Conservation (phyloP, 2,797 vertebrate species). For the Eulemur mongoz region DNA sequence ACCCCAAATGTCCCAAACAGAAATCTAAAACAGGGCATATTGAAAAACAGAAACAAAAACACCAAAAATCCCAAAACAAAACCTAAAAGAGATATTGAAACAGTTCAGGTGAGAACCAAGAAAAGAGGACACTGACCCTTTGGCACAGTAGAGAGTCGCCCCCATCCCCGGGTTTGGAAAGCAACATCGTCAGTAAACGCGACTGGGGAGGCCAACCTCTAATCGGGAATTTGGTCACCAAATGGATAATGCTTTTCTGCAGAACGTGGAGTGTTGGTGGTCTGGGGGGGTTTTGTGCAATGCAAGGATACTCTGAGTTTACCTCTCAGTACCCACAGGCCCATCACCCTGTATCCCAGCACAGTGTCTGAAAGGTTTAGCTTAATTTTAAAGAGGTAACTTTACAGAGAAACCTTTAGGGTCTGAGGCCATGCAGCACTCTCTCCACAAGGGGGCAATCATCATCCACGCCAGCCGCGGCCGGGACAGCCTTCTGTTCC, state of each 20-base stretch:
- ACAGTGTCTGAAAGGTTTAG: not conserved
- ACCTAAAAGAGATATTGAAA: not conserved
- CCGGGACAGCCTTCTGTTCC: not conserved
- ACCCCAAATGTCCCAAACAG: not conserved
- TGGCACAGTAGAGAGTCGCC: not conserved
- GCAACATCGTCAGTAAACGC: accelerated
- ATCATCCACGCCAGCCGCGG: conserved; percentile 42
- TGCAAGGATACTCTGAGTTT: not conserved
- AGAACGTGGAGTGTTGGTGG: not conserved
- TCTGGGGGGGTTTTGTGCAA: not conserved
- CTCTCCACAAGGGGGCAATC: conserved; percentile 86
- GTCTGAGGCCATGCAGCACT: not conserved
- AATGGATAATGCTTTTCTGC: not conserved
- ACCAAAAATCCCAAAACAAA: not conserved
- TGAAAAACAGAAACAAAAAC: not conserved
- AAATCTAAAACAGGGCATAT: not conserved
- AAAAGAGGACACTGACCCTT: not conserved
- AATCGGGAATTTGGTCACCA: not conserved
- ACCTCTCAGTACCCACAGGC: not conserved
- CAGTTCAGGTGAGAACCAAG: not conserved
- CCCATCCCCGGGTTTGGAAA: not conserved
- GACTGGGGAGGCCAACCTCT: not conserved
- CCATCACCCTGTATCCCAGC: not conserved
- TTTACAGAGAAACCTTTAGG: conserved; percentile 29
- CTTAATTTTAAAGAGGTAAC: not conserved